Evolutionary conservation across 2,113 vertebrate species (phyloP), one percentile per base, ranked within the genome.

Genomic region (Mustela lutreola): DNA sequence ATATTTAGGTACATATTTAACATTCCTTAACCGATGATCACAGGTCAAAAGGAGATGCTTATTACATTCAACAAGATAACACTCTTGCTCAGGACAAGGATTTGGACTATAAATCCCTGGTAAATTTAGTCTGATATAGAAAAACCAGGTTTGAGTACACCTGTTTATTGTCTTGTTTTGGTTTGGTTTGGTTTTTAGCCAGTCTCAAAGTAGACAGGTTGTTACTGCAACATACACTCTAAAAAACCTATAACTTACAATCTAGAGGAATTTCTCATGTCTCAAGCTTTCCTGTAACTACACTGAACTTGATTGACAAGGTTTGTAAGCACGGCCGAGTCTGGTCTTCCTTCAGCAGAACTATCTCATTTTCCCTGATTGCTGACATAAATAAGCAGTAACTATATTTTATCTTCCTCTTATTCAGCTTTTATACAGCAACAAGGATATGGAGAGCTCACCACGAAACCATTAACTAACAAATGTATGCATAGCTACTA

Each of bases 21-120:
- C 48, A 78, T 93, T 94, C 50, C 95, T 88, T 91, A 48, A 95
- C 26, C 76, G 84, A 73, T 39, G 7, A 67, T 94, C 50, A 73
- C 19, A 22, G 22, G 21, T 85, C 15, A 79, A 92, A 91, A 90
- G 12, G 36, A 89, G 24, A 83, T 24, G 28, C 1, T 33, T 88
- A 58, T 53, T 81, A 79, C 58, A 76, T 88, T 94, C 63, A 71
- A 75, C n/a, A 84, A 75, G 60, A 81, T 89, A 33, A 67, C 5
- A 58, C 10, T n/a, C 15, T 79, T 73, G 18, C 33, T 85, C 28
- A 12, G 76, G 22, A 81, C 33, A 93, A 83, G 24, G 87, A 91
- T 80, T 88, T 76, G 28, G 63, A 50, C 70, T 48, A 60, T n/a
- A 89, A 91, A 88, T 60, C n/a, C 18, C 33, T 33, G n/a, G n/a